Conservation (phyloP, 92 coral and sea anemone species). For the Nematostella vectensis region DNA sequence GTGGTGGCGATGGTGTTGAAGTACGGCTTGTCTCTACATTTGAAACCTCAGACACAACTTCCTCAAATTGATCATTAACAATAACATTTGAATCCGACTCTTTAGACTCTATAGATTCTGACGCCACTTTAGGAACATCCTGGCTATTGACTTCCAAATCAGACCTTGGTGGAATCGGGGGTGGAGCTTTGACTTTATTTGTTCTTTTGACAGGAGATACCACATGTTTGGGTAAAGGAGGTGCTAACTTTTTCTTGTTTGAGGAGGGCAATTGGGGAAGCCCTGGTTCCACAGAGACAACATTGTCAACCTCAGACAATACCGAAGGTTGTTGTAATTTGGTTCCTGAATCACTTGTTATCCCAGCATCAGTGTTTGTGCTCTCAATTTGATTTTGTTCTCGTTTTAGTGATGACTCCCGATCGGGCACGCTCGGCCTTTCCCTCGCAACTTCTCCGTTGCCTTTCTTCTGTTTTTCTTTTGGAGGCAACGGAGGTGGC, state of each 20-base stretch:
- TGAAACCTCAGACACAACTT: not conserved
- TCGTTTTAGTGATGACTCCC: conserved; percentile 38
- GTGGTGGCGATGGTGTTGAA: not conserved
- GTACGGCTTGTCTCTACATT: not conserved
- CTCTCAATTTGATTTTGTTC: too few species aligned
- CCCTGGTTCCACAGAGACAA: too few species aligned
- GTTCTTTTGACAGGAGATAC: too few species aligned
- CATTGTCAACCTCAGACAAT: too few species aligned
- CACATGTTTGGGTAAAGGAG: too few species aligned
- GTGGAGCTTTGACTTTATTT: conserved; percentile 33
- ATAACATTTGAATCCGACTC: too few species aligned
- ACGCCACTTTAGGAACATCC: not conserved
- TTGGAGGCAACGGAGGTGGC: conserved; percentile 47
- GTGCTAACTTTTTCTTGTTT: too few species aligned
- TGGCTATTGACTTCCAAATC: conserved; percentile 45
- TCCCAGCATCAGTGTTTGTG: too few species aligned
- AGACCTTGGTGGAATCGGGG: conserved; percentile 87
- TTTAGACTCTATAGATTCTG: too few species aligned
- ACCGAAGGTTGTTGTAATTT: too few species aligned
- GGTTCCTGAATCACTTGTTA: too few species aligned
- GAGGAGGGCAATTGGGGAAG: too few species aligned
- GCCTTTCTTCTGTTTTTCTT: not conserved
- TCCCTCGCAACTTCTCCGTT: not conserved
- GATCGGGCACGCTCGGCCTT: conserved; percentile 31
- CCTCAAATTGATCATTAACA: conserved; percentile 5